phyloP scores from a whole-genome alignment of 2,888 invertebrate species.

The Eristalis tenax region DNA sequence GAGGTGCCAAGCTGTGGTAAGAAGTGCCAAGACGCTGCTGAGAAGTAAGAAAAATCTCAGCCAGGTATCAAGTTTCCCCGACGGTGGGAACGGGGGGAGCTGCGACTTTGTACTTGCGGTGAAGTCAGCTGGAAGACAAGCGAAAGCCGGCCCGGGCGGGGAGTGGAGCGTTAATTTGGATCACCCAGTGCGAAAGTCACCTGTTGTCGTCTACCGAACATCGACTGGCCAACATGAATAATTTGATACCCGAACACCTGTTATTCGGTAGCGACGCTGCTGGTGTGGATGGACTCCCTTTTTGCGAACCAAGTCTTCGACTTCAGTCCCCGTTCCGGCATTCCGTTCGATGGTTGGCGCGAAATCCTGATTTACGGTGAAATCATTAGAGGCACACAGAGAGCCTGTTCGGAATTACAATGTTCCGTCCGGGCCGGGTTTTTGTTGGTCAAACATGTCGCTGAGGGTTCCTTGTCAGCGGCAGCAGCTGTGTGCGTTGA shows the following conservation, averaged over 20 bases:
- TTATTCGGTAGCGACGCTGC: conserved; percentile 38
- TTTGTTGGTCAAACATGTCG: conserved; percentile 1
- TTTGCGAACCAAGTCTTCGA: neutral
- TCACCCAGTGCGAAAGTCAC: conserved; percentile 40
- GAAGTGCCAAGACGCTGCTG: neutral
- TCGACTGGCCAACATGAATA: neutral
- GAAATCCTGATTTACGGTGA: conserved; percentile 34
- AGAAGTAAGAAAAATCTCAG: conserved; percentile 23
- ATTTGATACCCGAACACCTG: conserved; percentile 60
- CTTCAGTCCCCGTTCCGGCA: neutral
- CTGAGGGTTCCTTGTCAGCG: conserved; percentile 12
- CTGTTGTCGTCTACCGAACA: conserved; percentile 27
- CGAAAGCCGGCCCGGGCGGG: neutral
- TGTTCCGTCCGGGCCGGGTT: conserved; percentile 14
- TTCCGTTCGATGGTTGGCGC: neutral
- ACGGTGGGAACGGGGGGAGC: too few relatives aligned
- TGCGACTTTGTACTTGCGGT: neutral
- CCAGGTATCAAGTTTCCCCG: conserved; percentile 31
- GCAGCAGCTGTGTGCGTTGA: conserved; percentile 27
- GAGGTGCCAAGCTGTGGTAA: neutral
- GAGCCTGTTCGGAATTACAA: conserved; percentile 24
- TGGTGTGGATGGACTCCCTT: neutral
- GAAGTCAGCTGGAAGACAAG: conserved; percentile 23
- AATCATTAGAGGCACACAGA: conserved; percentile 2
- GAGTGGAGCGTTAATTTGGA: conserved; percentile 1